Conservation (phyloP, 30 jellyfish, hydroid and myxozoan species). For the Pseudorhiza aurosa region DNA sequence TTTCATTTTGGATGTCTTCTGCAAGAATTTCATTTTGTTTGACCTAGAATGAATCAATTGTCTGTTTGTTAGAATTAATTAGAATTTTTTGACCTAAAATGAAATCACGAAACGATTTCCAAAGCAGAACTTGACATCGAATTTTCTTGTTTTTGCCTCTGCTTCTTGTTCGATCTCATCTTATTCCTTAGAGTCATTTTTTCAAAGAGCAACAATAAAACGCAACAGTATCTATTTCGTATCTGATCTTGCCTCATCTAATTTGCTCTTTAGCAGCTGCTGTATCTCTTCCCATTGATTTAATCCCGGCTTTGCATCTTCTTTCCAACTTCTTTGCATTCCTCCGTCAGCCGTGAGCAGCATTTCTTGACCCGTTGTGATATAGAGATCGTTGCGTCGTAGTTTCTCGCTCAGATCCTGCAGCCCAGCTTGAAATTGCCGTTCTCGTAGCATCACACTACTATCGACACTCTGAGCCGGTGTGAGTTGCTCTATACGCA, state of each 20-base stretch:
- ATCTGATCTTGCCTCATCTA: conserved; percentile 53
- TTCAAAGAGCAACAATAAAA: no score
- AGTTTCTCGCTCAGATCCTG: conserved; percentile 58
- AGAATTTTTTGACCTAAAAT: no score
- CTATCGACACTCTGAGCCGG: background rate
- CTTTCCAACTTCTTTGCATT: background rate
- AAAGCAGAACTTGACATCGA: no score
- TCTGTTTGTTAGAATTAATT: no score
- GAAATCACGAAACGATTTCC: no score
- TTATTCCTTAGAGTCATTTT: no score
- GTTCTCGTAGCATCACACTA: conserved; percentile 30
- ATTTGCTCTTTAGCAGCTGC: conserved; percentile 33
- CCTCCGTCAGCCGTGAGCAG: background rate
- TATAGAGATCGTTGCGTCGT: conserved; percentile 1
- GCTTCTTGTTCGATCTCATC: no score
- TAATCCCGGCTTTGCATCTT: background rate
- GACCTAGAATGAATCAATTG: no score
- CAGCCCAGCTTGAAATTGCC: conserved; percentile 50
- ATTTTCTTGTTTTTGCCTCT: no score
- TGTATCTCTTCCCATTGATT: conserved; percentile 49
- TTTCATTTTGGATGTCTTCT: no score
- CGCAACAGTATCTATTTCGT: no score
- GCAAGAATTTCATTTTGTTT: no score
- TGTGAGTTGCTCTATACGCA: background rate
- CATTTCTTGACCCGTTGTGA: background rate